Evolutionary conservation across 2,113 vertebrate genomes (phyloP).

Genomic region (Syrmaticus mikado): DNA sequence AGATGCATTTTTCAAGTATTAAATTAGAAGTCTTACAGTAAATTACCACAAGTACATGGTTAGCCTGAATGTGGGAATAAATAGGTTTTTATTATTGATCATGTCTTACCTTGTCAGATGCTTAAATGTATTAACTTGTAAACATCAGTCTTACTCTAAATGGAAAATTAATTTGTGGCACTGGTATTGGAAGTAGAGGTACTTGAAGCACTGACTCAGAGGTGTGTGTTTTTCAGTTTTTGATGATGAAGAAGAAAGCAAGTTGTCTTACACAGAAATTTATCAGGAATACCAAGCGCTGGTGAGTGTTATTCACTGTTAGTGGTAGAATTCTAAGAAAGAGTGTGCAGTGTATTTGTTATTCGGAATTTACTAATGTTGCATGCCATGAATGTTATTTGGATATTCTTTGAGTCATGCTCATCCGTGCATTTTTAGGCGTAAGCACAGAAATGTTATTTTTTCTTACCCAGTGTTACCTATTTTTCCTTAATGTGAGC

Average conservation of each 20-base stretch:
- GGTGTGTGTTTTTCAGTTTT: conserved; percentile 82
- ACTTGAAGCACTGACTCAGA: not conserved
- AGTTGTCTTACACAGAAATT: conserved; percentile 95
- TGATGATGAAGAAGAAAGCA: conserved; percentile 98
- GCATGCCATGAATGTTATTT: too few species aligned
- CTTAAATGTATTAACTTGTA: not conserved
- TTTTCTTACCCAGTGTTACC: not conserved
- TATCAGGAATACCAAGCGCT: conserved; percentile 95
- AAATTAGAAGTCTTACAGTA: not conserved
- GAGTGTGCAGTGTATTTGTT: not conserved
- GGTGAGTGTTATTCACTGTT: conserved; percentile 79
- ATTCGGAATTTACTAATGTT: not conserved
- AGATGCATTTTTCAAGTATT: not conserved
- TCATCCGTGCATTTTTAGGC: not conserved
- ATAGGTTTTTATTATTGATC: not conserved
- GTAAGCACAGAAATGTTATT: not conserved
- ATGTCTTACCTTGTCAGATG: not conserved
- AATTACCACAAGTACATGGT: not conserved
- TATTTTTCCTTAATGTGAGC: not conserved
- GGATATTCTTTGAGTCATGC: not conserved
- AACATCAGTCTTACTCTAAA: not conserved
- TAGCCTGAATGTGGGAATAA: not conserved
- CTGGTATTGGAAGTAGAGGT: not conserved
- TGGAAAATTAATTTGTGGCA: not conserved
- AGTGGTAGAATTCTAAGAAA: not conserved